Conservation (phyloP, 2,888 invertebrate species). For the Zaprionus obscuricornis region DNA sequence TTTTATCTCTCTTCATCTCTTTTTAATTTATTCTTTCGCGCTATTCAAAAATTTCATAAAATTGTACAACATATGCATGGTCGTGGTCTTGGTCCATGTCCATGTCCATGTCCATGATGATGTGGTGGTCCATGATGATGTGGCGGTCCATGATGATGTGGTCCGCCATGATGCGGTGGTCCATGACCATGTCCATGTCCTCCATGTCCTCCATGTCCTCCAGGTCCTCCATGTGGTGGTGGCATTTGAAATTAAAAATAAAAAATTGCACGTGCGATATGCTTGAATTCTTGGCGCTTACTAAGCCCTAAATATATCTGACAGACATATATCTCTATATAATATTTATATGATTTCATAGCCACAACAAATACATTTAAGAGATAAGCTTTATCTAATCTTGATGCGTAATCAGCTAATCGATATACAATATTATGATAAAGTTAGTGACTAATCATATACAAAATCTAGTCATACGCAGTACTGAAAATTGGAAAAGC, state of each 20-base stretch:
- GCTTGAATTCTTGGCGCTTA: conserved; percentile 24
- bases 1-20: neutral
- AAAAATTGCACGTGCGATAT: conserved; percentile 20
- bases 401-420: conserved; percentile 22
- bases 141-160: conserved; percentile 25
- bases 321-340: too few species aligned
- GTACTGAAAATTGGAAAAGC: too few species aligned
- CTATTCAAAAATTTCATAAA: conserved; percentile 41
- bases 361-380: conserved; percentile 10
- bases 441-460: conserved; percentile 2
- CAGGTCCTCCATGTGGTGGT: conserved; percentile 69
- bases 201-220: conserved; percentile 10
- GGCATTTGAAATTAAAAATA: conserved; percentile 41
- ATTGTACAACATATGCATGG: conserved; percentile 62
- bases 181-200: conserved; percentile 33
- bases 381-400: conserved; percentile 63
- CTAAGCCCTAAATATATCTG: conserved; percentile 43
- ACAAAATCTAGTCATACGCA: conserved; percentile 32
- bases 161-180: conserved; percentile 33
- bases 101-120: conserved; percentile 46
- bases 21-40: conserved; percentile 23
- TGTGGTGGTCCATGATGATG: conserved; percentile 37
- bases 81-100: conserved; percentile 40
- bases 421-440: conserved; percentile 27
- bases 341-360: conserved; percentile 10